A percentile compares a stretch with the other conserved stretches of the same genome.
Conservation (phyloP, 2,888 invertebrate species). For the Hydrotaea cyrtoneurina region DNA sequence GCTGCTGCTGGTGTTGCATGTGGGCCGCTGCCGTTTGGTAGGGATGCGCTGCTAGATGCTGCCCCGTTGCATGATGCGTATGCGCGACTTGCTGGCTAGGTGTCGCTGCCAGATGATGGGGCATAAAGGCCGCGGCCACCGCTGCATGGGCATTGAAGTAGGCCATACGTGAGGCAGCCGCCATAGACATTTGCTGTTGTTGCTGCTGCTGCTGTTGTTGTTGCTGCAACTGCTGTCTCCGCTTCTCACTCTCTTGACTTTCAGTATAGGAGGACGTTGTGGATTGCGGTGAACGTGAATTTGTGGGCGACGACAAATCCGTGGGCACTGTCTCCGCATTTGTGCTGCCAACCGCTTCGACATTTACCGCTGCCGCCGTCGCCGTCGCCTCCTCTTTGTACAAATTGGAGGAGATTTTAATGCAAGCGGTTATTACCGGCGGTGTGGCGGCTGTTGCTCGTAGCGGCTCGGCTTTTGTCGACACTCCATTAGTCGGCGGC, state of each 20-base stretch:
- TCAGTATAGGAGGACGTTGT: slow-evolving; percentile 58
- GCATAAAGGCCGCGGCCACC: slow-evolving; percentile 93
- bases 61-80: slow-evolving; percentile 39
- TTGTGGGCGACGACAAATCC: slow-evolving; percentile 58
- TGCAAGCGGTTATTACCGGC: slow-evolving; percentile 36
- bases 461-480: too few species aligned
- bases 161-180: slow-evolving; percentile 88
- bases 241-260: slow-evolving; percentile 46
- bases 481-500: not conserved
- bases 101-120: slow-evolving; percentile 83
- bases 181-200: slow-evolving; percentile 80
- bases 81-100: slow-evolving; percentile 69
- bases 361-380: not conserved
- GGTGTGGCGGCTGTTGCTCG: not conserved
- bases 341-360: not conserved
- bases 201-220: slow-evolving; percentile 59
- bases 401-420: slow-evolving; percentile 56
- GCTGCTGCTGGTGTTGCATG: slow-evolving; percentile 59
- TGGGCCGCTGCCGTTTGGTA: slow-evolving; percentile 61
- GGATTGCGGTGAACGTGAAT: slow-evolving; percentile 55
- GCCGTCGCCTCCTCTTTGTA: slow-evolving; percentile 14
- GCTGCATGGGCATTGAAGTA: slow-evolving; percentile 96
- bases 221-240: slow-evolving; percentile 31
- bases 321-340: slow-evolving; percentile 23
- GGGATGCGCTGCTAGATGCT: slow-evolving; percentile 40